Evolutionary conservation across 1,140 invertebrate species (phyloP), one percentile per base, ranked within the genome.

Genomic region (Aradophagus sp.): DNA sequence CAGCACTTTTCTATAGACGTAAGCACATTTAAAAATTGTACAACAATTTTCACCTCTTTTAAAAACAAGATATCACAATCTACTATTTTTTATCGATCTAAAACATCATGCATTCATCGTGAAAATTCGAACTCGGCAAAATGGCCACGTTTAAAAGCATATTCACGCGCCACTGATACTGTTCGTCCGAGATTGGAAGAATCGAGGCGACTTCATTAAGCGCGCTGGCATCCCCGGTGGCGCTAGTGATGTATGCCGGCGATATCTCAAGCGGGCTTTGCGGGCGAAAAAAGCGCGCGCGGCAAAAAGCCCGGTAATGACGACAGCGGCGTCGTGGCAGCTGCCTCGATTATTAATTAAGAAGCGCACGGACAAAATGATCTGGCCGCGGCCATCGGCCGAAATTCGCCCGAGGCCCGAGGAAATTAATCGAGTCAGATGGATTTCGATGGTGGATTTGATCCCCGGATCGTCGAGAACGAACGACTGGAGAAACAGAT

Each of bases 331-430:
- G 66, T 59, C 17, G 55, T 56, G 68, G 73, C 81, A 83, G 79
- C 81, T 80, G 78, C 74, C 75, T 76, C 36, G 69, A 78, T 83
- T 83, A 83, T 84, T 83, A 83, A 84, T 83, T 84, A 83, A 23
- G 4, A 8, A 81, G 75, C 80, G 74, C 61, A 71, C 70, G 77
- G 71, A 74, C 75, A 61, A 73, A 80, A 61, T 72, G 67, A 67
- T 50, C 67, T 73, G 48, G 26, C 59, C 48, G 26, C 50, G 65
- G 42, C 74, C 71, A 74, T 74, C 53, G 56, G 58, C 62, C 74
- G 59, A 79, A 82, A 77, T 77, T 79, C 56, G 78, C 80, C 78
- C 70, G 66, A 58, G 80, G 73, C 71, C 42, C 44, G 66, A 63
- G 71, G 44, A 78, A 82, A 83, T 82, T 81, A 83, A 82, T 82